Conservation (phyloP, 2,888 invertebrate species). For the Eurois occulta region DNA sequence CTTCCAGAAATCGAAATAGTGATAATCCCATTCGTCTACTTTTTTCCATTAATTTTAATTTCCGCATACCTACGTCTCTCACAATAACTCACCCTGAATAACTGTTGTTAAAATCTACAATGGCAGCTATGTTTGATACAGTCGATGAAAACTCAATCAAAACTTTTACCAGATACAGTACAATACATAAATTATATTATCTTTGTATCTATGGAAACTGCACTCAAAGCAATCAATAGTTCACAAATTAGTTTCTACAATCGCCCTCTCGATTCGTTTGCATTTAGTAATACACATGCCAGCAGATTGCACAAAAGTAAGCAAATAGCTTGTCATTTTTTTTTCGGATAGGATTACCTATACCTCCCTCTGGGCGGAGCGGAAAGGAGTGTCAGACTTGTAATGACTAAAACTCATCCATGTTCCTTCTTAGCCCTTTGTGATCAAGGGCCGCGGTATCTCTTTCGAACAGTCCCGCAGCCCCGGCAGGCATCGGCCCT, state of each 20-base stretch:
- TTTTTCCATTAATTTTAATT: neutral
- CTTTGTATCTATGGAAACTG: slow-evolving; percentile 51
- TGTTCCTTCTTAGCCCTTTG: no score
- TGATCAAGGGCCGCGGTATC: no score
- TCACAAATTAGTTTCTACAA: slow-evolving; percentile 66
- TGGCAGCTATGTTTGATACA: slow-evolving; percentile 27
- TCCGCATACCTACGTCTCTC: neutral
- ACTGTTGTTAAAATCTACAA: neutral
- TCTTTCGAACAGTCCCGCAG: no score
- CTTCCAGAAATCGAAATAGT: no score
- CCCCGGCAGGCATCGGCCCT: no score
- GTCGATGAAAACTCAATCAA: slow-evolving; percentile 63
- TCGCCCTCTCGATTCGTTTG: slow-evolving; percentile 11
- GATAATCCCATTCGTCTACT: no score
- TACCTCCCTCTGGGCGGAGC: no score
- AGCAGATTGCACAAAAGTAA: neutral
- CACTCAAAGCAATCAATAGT: slow-evolving; percentile 69
- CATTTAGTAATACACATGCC: slow-evolving; percentile 9
- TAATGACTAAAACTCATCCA: no score
- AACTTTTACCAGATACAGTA: slow-evolving; percentile 61
- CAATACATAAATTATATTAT: slow-evolving; percentile 19
- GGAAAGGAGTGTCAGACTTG: no score
- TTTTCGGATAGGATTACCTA: no score
- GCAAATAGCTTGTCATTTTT: neutral
- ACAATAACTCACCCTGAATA: neutral